Evolutionary conservation across 2,113 vertebrate genomes (phyloP), one percentile per base, ranked within the genome.

Genomic region (Irena cyanogastra): DNA sequence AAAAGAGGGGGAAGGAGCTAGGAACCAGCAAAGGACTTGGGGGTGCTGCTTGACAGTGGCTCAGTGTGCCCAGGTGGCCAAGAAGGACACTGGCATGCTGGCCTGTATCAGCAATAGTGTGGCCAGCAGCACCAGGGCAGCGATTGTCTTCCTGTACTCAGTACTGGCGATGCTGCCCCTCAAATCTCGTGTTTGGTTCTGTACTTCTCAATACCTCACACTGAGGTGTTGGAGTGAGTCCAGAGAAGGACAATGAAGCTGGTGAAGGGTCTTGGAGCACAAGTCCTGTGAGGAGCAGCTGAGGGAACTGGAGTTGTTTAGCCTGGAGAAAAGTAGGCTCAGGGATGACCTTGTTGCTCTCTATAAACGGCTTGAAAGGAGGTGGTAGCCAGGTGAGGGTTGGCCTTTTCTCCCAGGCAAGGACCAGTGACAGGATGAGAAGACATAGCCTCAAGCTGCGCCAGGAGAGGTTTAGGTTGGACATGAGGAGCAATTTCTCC

Each of bases 21-120:
- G 9, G 10, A 6, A 10, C 2, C 12, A 30, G 15, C 13, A 11
- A 37, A 22, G 3, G 27, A 23, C 3, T 7, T 8, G 7, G 13
- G 27, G 7, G 3, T 52, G 44, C 35, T 50, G 44, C 3, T 59
- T 13, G 1, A 59, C 39, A 82, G 52, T 0, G 4, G 60, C 19
- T 39, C 16, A 52, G 24, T 59, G 24, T 21, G 39, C 5, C 60
- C 28, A 66, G 45, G 16, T 53, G 37, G 33, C 77, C 45, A 39
- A 45, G 65, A 39, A 30, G 52, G 27, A 16, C 37, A 21, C 4
- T 24, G 37, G 37, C 39, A n/a, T 21, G 5, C 33, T 45, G 68
- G 52, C 52, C 19, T 52, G 7, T 9, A 33, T 45, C 60, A 49
- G 26, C 31, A 35, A 7, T 3, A 10, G 35, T 2, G 42, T 45